Evolutionary conservation across 2,797 vertebrate species (phyloP), one percentile per base, ranked within the genome.

Genomic region (Danio kyathit): DNA sequence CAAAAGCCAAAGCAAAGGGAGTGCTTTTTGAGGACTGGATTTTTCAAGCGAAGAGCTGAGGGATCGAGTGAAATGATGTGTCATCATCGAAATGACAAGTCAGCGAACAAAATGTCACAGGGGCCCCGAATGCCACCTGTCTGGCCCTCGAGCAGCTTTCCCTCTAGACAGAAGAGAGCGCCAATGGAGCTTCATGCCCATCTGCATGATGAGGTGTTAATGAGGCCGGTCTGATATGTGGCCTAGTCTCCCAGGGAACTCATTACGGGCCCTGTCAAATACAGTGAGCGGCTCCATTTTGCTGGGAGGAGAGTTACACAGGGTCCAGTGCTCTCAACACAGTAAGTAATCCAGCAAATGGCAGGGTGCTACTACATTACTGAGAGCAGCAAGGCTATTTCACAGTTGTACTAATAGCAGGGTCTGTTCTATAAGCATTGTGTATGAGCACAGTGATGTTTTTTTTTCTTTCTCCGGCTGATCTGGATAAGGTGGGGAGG

Each of bases 51-150:
- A 82, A 86, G 73, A 40, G 59, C 81, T 80, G 10, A 49, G 73
- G 81, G 61, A 11, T 90, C 69, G 69, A 83, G 89, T 87, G 88
- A 90, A 91, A 83, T 76, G 79, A 89, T 86, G 90, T 88, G 51
- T 89, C 86, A 89, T 87, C 88, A 84, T 77, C 70, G 72, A 86
- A 88, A 82, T 89, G 90, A 90, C 86, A 89, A 59, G 8, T 21
- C n/a, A 66, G 60, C 7, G 66, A 60, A 80, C 19, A 76, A 84
- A 86, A 85, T 85, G 66, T 76, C 71, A 79, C 21, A 12, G 40
- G 61, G 77, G 72, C n/a, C 75, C 57, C 48, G 44, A 65, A 81
- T 76, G 61, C 75, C 83, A 86, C 83, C 85, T 86, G 85, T 79
- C 61, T 77, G 82, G 59, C 61, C 75, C 78, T 51, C 13, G 75